Conservation (phyloP, 2,797 vertebrate species). For the Parauchenoglanis ngamensis region DNA sequence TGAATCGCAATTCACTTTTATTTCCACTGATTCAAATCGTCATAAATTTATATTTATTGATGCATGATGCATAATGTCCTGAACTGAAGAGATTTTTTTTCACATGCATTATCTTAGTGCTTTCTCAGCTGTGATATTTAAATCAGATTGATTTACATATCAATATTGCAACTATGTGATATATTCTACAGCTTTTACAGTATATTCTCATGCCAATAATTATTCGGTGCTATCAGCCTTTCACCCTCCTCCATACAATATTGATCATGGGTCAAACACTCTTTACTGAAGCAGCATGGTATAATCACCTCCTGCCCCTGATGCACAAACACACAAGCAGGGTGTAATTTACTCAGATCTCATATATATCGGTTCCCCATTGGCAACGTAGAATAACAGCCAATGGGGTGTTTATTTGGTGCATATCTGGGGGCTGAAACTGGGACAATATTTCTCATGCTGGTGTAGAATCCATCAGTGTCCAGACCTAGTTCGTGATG, state of each 20-base stretch:
- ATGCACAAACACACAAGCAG: constrained; percentile 8
- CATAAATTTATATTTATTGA: no score
- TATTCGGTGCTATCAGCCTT: not conserved
- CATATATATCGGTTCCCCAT: constrained; percentile 7
- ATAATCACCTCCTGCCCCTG: not conserved
- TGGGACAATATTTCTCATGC: constrained; percentile 55
- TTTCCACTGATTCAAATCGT: no score
- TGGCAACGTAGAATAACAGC: constrained; percentile 7
- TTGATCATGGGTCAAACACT: constrained; percentile 16
- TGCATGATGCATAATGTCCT: not conserved
- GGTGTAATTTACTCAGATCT: constrained; percentile 42
- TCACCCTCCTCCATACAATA: not conserved
- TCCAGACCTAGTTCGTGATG: constrained; percentile 40
- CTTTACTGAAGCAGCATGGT: constrained; percentile 12
- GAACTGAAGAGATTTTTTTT: not conserved
- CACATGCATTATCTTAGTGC: not conserved
- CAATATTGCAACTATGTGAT: not conserved
- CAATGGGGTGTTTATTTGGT: constrained; percentile 29
- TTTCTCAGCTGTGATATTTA: not conserved
- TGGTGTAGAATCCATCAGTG: constrained; percentile 44
- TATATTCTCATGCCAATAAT: not conserved
- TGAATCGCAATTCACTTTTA: no score
- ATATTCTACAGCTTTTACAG: not conserved
- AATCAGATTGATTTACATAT: not conserved
- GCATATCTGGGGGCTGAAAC: constrained; percentile 39